phyloP scores from a whole-genome alignment of 2,888 invertebrate genomes.

The Meiosimyza platycephala region DNA sequence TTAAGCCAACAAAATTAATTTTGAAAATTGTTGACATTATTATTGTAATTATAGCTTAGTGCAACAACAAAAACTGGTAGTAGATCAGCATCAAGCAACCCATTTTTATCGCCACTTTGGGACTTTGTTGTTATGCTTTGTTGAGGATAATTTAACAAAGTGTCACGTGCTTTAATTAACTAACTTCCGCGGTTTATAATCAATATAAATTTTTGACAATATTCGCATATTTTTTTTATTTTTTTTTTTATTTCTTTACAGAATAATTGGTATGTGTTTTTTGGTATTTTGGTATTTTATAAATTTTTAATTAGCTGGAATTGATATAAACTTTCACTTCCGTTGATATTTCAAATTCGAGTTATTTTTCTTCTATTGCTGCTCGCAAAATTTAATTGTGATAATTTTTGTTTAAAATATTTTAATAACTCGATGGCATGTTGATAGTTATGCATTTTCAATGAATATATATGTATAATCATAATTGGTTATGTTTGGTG shows the following conservation, averaged over 20 bases:
- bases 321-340: not conserved
- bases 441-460: too few species aligned
- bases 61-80: too few species aligned
- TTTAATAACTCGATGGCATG: not conserved
- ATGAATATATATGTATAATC: too few species aligned
- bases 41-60: too few species aligned
- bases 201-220: not conserved
- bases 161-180: slow-evolving; percentile 13
- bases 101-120: too few species aligned
- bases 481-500: too few species aligned
- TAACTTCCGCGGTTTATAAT: slow-evolving; percentile 9
- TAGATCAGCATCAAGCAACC: too few species aligned
- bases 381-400: not conserved
- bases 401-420: not conserved
- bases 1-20: too few species aligned
- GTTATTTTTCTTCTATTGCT: too few species aligned
- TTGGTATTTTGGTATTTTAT: not conserved
- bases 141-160: slow-evolving; percentile 4
- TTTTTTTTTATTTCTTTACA: not conserved
- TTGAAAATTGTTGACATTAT: too few species aligned
- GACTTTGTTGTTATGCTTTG: too few species aligned
- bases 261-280: not conserved
- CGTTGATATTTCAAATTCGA: too few species aligned
- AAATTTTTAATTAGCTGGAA: not conserved
- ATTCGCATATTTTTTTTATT: not conserved